Evolutionary conservation across 2,888 invertebrate species (phyloP).

Genomic region (Agriopis leucophaearia): DNA sequence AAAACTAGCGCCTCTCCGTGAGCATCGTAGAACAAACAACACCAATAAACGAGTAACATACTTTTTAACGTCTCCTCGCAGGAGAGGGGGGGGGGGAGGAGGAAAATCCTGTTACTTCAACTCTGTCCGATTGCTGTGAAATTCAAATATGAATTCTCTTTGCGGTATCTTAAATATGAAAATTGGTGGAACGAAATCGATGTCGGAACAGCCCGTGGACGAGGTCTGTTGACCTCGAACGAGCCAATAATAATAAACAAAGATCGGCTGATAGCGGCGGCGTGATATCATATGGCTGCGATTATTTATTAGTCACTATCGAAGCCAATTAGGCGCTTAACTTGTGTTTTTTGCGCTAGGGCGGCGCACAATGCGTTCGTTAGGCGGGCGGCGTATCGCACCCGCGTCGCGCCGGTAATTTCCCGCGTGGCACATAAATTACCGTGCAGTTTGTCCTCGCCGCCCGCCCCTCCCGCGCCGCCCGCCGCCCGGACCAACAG

Average conservation of each 20-base stretch:
- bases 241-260: constrained; percentile 48
- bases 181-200: constrained; percentile 19
- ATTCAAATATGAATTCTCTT: constrained; percentile 28
- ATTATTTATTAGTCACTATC: constrained; percentile 47
- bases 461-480: constrained; percentile 6
- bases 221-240: constrained; percentile 15
- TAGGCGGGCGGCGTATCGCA: constrained; percentile 32
- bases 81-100: not conserved
- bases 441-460: constrained; percentile 60
- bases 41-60: constrained; percentile 38
- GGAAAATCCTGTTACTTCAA: constrained; percentile 24
- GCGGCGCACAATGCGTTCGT: constrained; percentile 47
- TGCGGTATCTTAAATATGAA: constrained; percentile 11
- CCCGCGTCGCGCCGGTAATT: constrained; percentile 58
- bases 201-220: constrained; percentile 6
- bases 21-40: constrained; percentile 35
- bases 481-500: constrained; percentile 15
- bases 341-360: constrained; percentile 39
- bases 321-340: constrained; percentile 46
- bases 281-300: constrained; percentile 26
- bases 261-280: constrained; percentile 34
- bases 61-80: constrained; percentile 31
- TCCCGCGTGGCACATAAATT: constrained; percentile 72
- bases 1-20: constrained; percentile 22
- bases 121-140: constrained; percentile 29